Evolutionary conservation across 1,140 invertebrate genomes (phyloP).

Genomic region (Agraylea sexmaculata): DNA sequence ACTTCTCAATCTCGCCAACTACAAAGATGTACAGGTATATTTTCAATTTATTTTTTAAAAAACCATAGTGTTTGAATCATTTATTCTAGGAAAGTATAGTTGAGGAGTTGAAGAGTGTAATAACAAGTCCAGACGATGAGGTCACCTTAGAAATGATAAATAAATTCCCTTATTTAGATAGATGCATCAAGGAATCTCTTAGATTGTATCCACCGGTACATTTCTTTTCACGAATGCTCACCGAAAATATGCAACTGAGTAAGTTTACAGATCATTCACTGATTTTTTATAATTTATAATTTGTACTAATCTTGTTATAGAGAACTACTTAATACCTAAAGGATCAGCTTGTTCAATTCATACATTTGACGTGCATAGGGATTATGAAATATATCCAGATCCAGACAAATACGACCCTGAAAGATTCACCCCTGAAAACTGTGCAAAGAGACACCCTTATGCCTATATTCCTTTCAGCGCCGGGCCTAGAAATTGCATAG

Average conservation of each 20-base stretch:
- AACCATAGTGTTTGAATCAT: no score
- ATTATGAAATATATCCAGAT: slow-evolving; percentile 11
- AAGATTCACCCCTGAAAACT: slow-evolving; percentile 16
- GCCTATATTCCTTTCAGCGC: slow-evolving; percentile 21
- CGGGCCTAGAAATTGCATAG: slow-evolving; percentile 21
- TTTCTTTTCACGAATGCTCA: slow-evolving; percentile 34
- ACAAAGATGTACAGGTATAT: slow-evolving; percentile 52
- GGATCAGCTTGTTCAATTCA: slow-evolving; percentile 2
- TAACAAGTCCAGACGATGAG: slow-evolving; percentile 35
- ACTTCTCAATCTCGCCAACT: slow-evolving; percentile 50
- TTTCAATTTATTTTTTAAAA: no score
- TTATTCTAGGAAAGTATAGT: no score
- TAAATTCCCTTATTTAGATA: slow-evolving; percentile 48
- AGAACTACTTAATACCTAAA: slow-evolving; percentile 21
- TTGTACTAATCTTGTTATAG: no score
- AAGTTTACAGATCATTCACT: slow-evolving; percentile 7
- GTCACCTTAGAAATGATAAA: slow-evolving; percentile 46
- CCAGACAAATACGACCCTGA: slow-evolving; percentile 19
- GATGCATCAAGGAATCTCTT: slow-evolving; percentile 50
- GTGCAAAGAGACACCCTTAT: slow-evolving; percentile 18
- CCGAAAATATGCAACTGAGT: slow-evolving; percentile 32
- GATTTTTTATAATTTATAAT: not conserved
- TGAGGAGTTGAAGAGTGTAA: no score
- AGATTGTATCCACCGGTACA: slow-evolving; percentile 54
- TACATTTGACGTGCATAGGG: slow-evolving; percentile 13